A percentile compares a stretch with the other conserved stretches of the same genome.
These are phyloP conservation scores for Phortica okadai DNA, from an alignment of 2,888 invertebrate species.

Conservation along the genomic window DNA sequence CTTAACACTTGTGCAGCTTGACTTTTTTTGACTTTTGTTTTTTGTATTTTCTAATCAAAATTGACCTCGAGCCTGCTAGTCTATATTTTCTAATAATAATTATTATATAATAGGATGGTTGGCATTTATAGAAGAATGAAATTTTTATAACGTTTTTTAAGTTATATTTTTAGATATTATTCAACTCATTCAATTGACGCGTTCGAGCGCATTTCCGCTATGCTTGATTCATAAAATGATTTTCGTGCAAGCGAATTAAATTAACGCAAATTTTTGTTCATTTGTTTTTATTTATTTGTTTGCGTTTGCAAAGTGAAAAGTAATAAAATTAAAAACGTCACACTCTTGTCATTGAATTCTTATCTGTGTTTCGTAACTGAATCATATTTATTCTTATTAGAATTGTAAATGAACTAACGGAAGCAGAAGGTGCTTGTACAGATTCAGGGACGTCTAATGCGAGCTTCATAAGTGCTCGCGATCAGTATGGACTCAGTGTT, in stretches of 20 bases:
- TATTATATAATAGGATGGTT: no score
- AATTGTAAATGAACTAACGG: conserved; percentile 66
- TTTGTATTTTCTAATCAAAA: no score
- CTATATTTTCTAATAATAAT: no score
- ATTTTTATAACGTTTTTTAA: no score
- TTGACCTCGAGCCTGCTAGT: no score
- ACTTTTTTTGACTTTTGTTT: no score
- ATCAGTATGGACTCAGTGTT: no score
- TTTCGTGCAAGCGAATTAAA: neutral
- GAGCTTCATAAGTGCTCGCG: neutral
- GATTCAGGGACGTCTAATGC: conserved; percentile 60
- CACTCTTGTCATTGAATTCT: neutral
- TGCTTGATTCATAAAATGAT: neutral
- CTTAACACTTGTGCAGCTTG: no score
- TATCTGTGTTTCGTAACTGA: conserved; percentile 32
- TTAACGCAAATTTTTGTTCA: neutral
- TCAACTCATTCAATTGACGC: neutral
- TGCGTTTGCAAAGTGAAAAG: neutral
- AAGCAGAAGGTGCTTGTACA: conserved; percentile 63
- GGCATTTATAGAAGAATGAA: no score
- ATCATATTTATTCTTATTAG: conserved; percentile 51
- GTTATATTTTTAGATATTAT: neutral
- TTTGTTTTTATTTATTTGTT: neutral
- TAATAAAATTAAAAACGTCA: conserved; percentile 5
- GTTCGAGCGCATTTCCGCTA: neutral